Base-by-base conservation (phyloP, 2,888 invertebrate genomes). In the Synanthedon andrenaeformis region DNA sequence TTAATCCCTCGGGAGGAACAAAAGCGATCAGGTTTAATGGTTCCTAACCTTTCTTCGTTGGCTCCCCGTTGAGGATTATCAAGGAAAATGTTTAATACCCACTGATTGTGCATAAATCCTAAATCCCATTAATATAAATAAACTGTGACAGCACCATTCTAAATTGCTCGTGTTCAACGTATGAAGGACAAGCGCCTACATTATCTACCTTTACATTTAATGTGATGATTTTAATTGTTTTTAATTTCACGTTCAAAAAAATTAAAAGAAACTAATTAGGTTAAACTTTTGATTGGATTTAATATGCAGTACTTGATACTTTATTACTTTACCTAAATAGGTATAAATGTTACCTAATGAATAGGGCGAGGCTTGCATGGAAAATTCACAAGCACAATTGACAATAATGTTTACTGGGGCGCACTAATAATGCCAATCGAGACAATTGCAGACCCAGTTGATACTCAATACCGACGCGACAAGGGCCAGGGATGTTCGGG, bases 21-120 rank as follows among this genome's bases (percentile, higher is more conserved):
- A 59, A 58, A 57, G 58, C 59, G 56, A 61, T 61, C 59, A 58
- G 54, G 53, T 61, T 61, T 59, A 58, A 58, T 58, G 58, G 56
- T 49, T 49, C 19, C 17, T 49, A 53, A 51, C 58, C 58, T 54
- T 59, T 55, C 54, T 55, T 55, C 54, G 52, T 49, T 12, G 41
- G 49, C 49, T 23, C 49, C 23, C 49, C 49, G 49, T 19, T 51
- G 35, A 28, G 55, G 55, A 58, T 58, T 57, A 57, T 52, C 49
- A 52, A 51, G 52, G 55, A 52, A 56, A 57, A 55, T 54, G 54
- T 52, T 57, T 57, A 59, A 58, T 56, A 58, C 42, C 57, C 56
- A 56, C 54, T 50, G 49, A 57, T 55, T 54, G 53, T 53, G n/a
- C 35, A 50, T 53, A 51, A 53, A 57, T 55, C 56, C 54, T 52